Base-by-base conservation (phyloP, 1,140 invertebrate genomes). In the Ceratosolen solmsi region DNA sequence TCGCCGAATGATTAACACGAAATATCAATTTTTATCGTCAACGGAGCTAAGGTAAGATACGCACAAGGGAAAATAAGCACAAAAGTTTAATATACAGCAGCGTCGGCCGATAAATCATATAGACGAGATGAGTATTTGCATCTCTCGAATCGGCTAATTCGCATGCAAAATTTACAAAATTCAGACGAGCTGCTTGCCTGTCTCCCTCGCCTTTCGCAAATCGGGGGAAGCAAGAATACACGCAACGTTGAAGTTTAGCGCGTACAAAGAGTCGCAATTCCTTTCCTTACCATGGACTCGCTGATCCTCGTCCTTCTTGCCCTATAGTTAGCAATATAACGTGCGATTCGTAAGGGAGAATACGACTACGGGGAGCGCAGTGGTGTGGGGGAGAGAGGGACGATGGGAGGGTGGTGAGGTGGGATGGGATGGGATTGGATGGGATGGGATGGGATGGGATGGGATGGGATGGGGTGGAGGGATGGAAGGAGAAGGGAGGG, bases 111-210 rank as follows among this genome's bases (percentile, higher is more conserved):
- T 77, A 76, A 63, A 65, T 77, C 51, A 22, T 41, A 76, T 11
- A 27, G 25, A 17, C 30, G 65, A 77, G 27, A 49, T 30, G 20
- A 65, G 25, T 2, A 58, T 22, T 30, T 22, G 3, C 36, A 5
- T 60, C 13, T 25, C 15, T 46, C 68, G 68, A 27, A 20, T 4
- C 27, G 7, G 54, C 33, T 36, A 30, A 65, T 77, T 46, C 41
- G 33, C 58, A 54, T 70, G 46, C 20, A 78, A 78, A 78, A 54
- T 56, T 70, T 63, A 54, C 20, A 70, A 70, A 70, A 33, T 78
- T 36, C 58, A 77, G 20, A 30, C 71, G 13, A 68, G 25, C 46
- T n/a, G 22, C 20, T 22, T 22, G 9, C 20, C 51, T 27, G 20
- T 20, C 2, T 49, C 41, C 46, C 70, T 13, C 41, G 49, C 5